Evolutionary conservation across 2,888 invertebrate genomes (phyloP).

Genomic region (Saturnia pavonia): DNA sequence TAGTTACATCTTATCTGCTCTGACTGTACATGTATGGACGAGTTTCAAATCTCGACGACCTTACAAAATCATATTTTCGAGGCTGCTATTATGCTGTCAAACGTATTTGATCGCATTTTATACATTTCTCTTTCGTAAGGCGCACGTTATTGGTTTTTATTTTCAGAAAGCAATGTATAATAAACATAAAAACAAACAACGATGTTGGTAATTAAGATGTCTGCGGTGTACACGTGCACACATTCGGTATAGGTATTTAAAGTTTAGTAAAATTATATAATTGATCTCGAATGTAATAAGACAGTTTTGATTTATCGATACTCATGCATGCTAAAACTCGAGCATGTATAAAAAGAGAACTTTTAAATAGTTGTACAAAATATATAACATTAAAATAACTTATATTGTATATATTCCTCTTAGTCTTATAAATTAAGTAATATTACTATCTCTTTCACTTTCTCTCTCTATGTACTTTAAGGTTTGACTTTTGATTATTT

Average conservation of each 20-base stretch:
- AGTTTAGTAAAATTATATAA: not conserved
- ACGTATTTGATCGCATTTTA: conserved; percentile 18
- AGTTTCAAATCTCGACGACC: conserved; percentile 37
- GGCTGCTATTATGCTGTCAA: conserved; percentile 14
- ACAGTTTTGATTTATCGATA: not conserved
- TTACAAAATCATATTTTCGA: conserved; percentile 35
- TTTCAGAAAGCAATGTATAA: conserved; percentile 18
- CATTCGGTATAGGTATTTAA: not conserved
- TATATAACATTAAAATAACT: not conserved
- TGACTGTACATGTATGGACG: conserved; percentile 33
- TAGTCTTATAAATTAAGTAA: not conserved
- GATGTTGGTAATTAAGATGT: conserved; percentile 20
- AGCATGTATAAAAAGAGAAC: not conserved
- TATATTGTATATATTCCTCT: no score
- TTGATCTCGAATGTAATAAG: not conserved
- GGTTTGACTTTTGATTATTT: not conserved
- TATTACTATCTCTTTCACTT: no score
- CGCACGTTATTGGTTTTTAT: conserved; percentile 10
- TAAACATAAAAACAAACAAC: not conserved
- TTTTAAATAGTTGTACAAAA: not conserved
- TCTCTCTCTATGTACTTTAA: not conserved
- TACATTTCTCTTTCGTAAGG: conserved; percentile 13
- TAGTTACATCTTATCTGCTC: conserved; percentile 55
- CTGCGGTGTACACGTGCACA: not conserved
- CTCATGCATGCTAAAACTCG: no score